Evolutionary conservation across 2,888 invertebrate genomes (phyloP).

Genomic region (Eupithecia pulchellata): DNA sequence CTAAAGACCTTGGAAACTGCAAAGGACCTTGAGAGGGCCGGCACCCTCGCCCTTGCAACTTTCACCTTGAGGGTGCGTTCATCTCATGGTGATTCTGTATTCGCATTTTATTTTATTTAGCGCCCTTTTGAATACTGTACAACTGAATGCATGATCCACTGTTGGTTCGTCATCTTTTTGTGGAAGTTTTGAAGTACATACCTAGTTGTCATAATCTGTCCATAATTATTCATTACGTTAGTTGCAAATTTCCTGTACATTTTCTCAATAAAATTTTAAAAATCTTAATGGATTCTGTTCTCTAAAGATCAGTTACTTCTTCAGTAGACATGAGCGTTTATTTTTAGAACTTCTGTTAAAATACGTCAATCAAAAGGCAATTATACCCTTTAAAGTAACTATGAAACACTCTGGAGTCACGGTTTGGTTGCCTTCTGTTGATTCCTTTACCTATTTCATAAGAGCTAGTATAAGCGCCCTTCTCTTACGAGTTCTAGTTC

Average conservation of each 20-base stretch:
- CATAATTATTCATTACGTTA: too few relatives aligned
- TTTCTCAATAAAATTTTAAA: too few relatives aligned
- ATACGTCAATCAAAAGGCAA: not conserved
- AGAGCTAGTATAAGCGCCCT: not conserved
- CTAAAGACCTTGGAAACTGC: not conserved
- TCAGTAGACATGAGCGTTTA: not conserved
- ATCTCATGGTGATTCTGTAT: not conserved
- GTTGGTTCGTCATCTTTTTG: too few relatives aligned
- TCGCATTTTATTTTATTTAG: not conserved
- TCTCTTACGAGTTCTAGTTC: not conserved
- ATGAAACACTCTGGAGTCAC: not conserved
- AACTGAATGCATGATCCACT: not conserved
- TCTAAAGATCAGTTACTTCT: not conserved
- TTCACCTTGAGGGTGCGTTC: slow-evolving; percentile 7
- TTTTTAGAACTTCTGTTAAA: not conserved
- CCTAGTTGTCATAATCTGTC: too few relatives aligned
- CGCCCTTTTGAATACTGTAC: not conserved
- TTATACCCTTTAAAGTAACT: not conserved
- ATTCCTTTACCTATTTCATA: not conserved
- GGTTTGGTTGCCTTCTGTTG: not conserved
- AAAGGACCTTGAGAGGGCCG: not conserved
- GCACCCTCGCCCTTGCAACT: not conserved
- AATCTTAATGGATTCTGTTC: too few relatives aligned
- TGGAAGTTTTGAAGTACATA: too few relatives aligned
- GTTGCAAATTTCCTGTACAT: too few relatives aligned